Evolutionary conservation across 2,888 invertebrate species (phyloP), one percentile per base, ranked within the genome.

Genomic region (Diaperis boleti): DNA sequence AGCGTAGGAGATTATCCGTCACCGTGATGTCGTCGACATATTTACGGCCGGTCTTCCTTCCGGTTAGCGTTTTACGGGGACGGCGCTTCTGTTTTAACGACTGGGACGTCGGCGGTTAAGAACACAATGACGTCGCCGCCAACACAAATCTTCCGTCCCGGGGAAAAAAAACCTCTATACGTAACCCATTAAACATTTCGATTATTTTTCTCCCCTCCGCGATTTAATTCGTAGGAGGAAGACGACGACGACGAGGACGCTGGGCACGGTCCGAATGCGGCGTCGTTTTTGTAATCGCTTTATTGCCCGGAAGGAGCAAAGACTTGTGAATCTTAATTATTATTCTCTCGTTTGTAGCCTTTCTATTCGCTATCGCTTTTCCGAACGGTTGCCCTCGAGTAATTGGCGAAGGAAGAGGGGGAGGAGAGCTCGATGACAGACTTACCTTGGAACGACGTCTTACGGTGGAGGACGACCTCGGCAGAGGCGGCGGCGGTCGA

Each of bases 251-350:
- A 47, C 47, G 17, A 44, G 47, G 57, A 45, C 59, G 39, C 49
- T 49, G 59, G 52, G 35, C 52, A 59, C 17, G 39, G 62, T 65
- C 64, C 65, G 62, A 49, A 59, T 50, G 26, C 52, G 49, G 35
- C 20, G 37, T 33, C 33, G 62, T 56, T 56, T 66, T 70, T 44
- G 66, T 67, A 72, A 75, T 77, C 73, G 77, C 76, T 77, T 77
- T 77, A 77, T 77, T 74, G 68, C 71, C 69, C 71, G 74, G 75
- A 76, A 76, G 72, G 69, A 71, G 70, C 69, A 50, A 66, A 66
- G 71, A 72, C 74, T 72, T 73, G 74, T 72, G 73, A 75, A 77
- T 77, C 76, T 76, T 77, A 76, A 77, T 77, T 76, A 76, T 76
- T 76, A 73, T 72, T 72, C 71, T 71, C 63, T 66, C 63, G 67